Conservation (phyloP, 2,888 invertebrate species). For the Drosophila falleni region DNA sequence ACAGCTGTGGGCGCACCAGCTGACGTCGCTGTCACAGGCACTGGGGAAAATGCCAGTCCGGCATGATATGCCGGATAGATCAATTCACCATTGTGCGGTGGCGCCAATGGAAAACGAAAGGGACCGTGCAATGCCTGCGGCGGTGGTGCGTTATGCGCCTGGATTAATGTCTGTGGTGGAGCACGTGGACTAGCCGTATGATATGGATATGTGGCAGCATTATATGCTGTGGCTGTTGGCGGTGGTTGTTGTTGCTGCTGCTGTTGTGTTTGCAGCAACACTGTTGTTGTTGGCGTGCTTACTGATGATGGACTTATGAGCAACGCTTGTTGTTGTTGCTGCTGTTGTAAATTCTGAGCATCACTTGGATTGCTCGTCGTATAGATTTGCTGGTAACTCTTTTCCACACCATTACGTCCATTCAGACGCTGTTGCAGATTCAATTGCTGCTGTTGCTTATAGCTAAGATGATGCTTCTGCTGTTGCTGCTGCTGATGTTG, state of each 20-base stretch:
- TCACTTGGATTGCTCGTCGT: constrained; percentile 65
- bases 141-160: constrained; percentile 79
- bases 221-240: constrained; percentile 64
- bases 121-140: constrained; percentile 70
- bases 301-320: constrained; percentile 83
- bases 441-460: constrained; percentile 83
- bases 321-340: constrained; percentile 67
- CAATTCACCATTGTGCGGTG: constrained; percentile 87
- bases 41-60: constrained; percentile 76
- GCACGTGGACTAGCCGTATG: constrained; percentile 71
- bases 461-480: constrained; percentile 80
- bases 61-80: constrained; percentile 86
- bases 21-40: constrained; percentile 63
- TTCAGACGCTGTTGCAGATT: constrained; percentile 83
- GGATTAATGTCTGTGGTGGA: constrained; percentile 77
- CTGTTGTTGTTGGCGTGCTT: constrained; percentile 70
- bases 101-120: constrained; percentile 85
- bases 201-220: constrained; percentile 81
- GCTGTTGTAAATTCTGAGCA: constrained; percentile 38
- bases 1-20: constrained; percentile 65
- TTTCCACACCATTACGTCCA: constrained; percentile 81
- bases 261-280: constrained; percentile 76
- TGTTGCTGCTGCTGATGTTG: constrained; percentile 52
- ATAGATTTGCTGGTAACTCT: constrained; percentile 73
- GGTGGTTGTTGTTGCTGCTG: constrained; percentile 65